phyloP scores from a whole-genome alignment of 2,797 vertebrate genomes.

The Toxotes lorentzi region DNA sequence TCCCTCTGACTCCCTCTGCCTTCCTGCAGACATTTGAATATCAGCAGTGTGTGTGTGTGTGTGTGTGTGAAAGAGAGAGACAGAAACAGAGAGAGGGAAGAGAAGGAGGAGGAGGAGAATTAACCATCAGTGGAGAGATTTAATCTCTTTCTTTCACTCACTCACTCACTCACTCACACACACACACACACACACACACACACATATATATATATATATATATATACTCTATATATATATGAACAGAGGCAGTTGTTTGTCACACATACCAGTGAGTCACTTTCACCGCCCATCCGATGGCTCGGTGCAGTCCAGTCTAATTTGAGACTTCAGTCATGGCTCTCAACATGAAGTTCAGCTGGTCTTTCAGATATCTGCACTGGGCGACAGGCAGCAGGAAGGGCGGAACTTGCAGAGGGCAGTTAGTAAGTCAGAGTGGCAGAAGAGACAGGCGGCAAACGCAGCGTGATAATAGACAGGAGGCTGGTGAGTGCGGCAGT shows the following conservation, averaged over 20 bases:
- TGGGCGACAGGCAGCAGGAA: slow-evolving; percentile 41
- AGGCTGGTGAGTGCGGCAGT: neutral
- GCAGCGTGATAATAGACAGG: slow-evolving; percentile 34
- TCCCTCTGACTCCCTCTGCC: slow-evolving; percentile 37
- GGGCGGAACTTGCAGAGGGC: slow-evolving; percentile 34
- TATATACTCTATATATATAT: neutral
- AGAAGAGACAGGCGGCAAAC: slow-evolving; percentile 24
- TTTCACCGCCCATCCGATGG: slow-evolving; percentile 42
- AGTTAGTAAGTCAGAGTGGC: slow-evolving; percentile 38
- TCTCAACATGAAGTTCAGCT: slow-evolving; percentile 50
- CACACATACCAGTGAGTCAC: slow-evolving; percentile 66
- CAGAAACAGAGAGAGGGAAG: neutral
- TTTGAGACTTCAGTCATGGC: slow-evolving; percentile 63
- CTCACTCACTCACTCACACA: neutral
- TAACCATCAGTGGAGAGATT: slow-evolving; percentile 33
- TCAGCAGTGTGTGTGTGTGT: slow-evolving; percentile 16
- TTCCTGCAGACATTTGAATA: slow-evolving; percentile 53
- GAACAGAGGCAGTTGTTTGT: slow-evolving; percentile 52
- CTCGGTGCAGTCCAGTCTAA: slow-evolving; percentile 60
- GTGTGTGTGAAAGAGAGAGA: neutral
- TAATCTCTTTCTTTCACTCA: slow-evolving; percentile 17
- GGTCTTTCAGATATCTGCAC: slow-evolving; percentile 36
- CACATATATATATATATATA: too few relatives aligned
- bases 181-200: neutral
- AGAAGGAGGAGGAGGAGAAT: slow-evolving; percentile 9